Conservation (phyloP, 2,113 vertebrate species). For the Thermophis baileyi region DNA sequence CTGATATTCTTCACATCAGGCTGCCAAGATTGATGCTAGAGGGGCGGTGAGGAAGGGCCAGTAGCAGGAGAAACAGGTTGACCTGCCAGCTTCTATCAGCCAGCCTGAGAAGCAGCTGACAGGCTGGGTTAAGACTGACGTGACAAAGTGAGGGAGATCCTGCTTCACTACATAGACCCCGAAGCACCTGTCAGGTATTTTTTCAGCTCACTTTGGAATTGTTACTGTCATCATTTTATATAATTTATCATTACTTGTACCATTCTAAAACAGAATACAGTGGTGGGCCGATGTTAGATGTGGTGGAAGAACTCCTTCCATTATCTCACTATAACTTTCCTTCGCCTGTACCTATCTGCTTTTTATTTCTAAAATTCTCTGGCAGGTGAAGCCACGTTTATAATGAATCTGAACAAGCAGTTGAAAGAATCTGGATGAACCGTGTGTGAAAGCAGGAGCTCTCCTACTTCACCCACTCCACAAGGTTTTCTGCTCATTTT, state of each 20-base stretch:
- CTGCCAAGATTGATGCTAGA: neutral
- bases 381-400: neutral
- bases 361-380: neutral
- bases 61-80: neutral
- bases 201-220: neutral
- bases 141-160: neutral
- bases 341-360: neutral
- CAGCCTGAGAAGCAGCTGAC: neutral
- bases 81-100: neutral
- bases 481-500: neutral
- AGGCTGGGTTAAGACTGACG: neutral
- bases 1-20: neutral
- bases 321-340: neutral
- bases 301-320: neutral
- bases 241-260: neutral
- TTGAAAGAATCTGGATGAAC: neutral
- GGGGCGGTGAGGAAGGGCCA: neutral
- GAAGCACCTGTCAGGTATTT: neutral
- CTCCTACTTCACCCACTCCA: neutral
- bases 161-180: neutral
- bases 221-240: neutral
- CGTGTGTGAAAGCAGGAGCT: neutral
- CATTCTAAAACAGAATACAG: neutral
- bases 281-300: neutral
- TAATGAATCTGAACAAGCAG: neutral